Percentiles rank a stretch among this genome's conserved stretches.
Conservation (phyloP, 2,888 invertebrate genomes). For the Autographa gamma region DNA sequence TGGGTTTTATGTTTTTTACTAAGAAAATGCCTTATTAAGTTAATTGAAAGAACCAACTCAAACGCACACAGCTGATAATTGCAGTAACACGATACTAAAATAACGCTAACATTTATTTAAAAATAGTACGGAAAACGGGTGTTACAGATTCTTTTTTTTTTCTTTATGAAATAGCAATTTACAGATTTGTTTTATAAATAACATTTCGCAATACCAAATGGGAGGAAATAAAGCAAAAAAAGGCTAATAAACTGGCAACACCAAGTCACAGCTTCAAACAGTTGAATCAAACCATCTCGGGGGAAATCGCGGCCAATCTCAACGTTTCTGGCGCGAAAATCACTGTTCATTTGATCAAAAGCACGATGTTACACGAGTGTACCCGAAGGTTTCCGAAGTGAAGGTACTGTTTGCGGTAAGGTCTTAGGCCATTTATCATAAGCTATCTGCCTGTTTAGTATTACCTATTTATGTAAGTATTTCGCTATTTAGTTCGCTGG, state of each 20-base stretch:
- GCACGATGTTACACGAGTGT: conserved; percentile 8
- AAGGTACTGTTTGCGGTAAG: conserved; percentile 29
- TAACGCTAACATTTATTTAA: no score
- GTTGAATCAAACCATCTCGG: conserved; percentile 30
- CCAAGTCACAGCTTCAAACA: conserved; percentile 12
- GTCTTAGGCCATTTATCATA: conserved; percentile 47
- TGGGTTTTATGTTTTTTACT: no score
- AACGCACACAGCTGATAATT: no score
- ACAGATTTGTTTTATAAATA: background rate
- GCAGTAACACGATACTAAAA: no score
- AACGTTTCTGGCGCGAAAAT: conserved; percentile 40
- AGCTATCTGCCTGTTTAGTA: conserved; percentile 38
- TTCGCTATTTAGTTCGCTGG: conserved; percentile 44
- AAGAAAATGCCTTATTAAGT: no score
- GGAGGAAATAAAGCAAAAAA: conserved; percentile 13
- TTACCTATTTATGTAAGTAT: conserved; percentile 51
- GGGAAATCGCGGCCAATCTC: conserved; percentile 28
- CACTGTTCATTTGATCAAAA: conserved; percentile 18
- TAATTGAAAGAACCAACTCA: no score
- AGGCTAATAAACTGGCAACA: conserved; percentile 28
- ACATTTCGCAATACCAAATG: background rate
- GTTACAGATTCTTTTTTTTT: no score
- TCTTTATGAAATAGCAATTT: background rate
- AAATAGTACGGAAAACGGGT: no score
- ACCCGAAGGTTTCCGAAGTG: conserved; percentile 17